Evolutionary conservation across 30 jellyfish, hydroid and myxozoan species (phyloP).

Genomic region (Phacellophora camtschatica): DNA sequence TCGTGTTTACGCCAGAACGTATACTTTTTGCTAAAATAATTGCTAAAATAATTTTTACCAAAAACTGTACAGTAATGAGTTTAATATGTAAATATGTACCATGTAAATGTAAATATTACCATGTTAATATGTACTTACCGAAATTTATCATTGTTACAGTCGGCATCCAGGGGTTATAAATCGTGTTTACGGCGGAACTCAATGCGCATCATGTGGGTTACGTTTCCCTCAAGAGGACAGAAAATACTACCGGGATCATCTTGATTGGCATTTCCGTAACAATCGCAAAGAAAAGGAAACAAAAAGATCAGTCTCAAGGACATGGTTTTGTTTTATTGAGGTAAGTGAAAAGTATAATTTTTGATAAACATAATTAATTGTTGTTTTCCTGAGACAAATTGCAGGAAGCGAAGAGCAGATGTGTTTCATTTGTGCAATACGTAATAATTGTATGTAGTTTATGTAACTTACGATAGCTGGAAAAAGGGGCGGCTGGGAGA

Average conservation of each 20-base stretch:
- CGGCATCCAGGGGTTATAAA: conserved; percentile 75
- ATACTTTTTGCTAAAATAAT: no score
- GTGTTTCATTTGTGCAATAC: no score
- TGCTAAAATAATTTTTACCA: no score
- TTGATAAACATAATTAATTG: not conserved
- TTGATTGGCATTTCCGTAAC: conserved; percentile 94
- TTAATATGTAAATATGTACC: no score
- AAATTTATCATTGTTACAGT: conserved; percentile 51
- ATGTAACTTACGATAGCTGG: no score
- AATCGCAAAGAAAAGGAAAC: conserved; percentile 82
- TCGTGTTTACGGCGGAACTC: conserved; percentile 70
- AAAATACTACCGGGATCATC: conserved; percentile 81
- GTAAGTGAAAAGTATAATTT: conserved; percentile 32
- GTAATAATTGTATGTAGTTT: no score
- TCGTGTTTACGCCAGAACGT: conserved; percentile 65
- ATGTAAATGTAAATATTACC: no score
- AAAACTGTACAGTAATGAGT: no score
- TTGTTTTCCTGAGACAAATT: no score
- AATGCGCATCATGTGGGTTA: conserved; percentile 96
- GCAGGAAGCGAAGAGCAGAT: no score
- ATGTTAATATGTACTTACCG: no score
- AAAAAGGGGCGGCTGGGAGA: no score
- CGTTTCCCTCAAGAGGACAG: conserved; percentile 76
- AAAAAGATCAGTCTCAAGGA: conserved; percentile 73
- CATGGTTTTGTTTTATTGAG: conserved; percentile 74